Evolutionary conservation across 2,888 invertebrate genomes (phyloP).

Genomic region (Pachliopta kotzebuea): DNA sequence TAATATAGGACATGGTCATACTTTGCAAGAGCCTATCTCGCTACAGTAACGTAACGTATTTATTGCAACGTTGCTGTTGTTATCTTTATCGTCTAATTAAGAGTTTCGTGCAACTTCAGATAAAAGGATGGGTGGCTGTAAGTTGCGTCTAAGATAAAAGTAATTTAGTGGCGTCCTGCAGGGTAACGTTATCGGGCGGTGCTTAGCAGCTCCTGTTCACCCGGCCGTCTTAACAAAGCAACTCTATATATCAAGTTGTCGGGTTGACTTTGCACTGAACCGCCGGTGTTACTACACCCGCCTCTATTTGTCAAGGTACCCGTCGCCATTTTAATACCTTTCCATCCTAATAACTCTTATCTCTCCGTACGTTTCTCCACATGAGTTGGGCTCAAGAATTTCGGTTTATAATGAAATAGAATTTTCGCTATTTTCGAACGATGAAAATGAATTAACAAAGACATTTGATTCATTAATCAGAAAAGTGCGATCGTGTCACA

Average conservation of each 20-base stretch:
- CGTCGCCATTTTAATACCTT: slow-evolving; percentile 47
- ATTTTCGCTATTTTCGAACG: neutral
- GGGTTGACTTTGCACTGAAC: slow-evolving; percentile 55
- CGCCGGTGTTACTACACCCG: slow-evolving; percentile 58
- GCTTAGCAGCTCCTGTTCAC: slow-evolving; percentile 58
- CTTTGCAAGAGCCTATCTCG: neutral
- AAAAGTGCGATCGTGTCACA: neutral
- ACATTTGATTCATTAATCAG: neutral
- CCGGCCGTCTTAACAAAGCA: slow-evolving; percentile 63
- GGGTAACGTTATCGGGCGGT: slow-evolving; percentile 55
- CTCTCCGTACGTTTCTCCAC: neutral
- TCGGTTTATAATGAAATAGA: neutral
- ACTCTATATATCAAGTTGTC: slow-evolving; percentile 74
- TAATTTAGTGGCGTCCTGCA: slow-evolving; percentile 60
- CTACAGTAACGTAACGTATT: slow-evolving; percentile 16
- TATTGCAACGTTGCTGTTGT: slow-evolving; percentile 25
- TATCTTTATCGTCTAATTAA: slow-evolving; percentile 29
- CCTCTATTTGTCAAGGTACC: slow-evolving; percentile 63
- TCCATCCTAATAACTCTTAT: slow-evolving; percentile 35
- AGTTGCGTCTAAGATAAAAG: slow-evolving; percentile 58
- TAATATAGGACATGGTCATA: neutral
- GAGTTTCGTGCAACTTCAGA: slow-evolving; percentile 24
- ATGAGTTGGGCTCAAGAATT: neutral
- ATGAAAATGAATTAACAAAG: neutral
- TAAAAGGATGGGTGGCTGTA: slow-evolving; percentile 40